These are phyloP conservation scores for Rallus crepitans DNA, from an alignment of 2,797 vertebrate species.

Conservation along the genomic window DNA sequence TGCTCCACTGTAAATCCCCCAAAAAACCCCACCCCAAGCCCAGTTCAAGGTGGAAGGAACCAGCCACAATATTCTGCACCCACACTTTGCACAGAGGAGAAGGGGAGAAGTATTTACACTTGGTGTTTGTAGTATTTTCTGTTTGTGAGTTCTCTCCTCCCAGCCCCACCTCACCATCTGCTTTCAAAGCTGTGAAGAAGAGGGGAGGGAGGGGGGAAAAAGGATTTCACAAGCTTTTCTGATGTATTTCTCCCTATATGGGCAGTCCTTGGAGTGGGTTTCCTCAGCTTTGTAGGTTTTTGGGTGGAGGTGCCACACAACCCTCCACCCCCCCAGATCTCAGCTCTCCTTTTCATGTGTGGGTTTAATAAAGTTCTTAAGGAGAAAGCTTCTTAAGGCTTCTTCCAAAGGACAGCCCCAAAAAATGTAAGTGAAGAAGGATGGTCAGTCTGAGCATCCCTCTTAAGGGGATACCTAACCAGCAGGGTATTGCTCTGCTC, in stretches of 20 bases:
- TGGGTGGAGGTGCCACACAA: neutral
- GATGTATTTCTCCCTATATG: neutral
- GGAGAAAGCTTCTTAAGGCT: neutral
- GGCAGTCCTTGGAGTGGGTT: neutral
- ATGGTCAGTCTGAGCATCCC: fast-evolving
- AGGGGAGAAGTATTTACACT: neutral
- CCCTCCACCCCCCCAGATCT: too few species aligned
- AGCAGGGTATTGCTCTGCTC: neutral
- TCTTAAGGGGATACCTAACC: fast-evolving
- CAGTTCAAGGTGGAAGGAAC: neutral
- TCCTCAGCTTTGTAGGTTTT: neutral
- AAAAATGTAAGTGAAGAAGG: neutral
- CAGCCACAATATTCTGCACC: neutral
- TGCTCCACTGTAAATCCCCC: neutral
- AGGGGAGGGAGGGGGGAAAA: neutral
- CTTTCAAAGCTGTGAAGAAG: neutral
- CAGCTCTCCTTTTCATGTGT: fast-evolving
- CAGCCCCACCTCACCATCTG: constrained; percentile 38
- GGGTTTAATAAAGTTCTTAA: neutral
- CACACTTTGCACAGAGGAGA: neutral
- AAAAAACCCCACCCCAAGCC: neutral
- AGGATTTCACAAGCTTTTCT: neutral
- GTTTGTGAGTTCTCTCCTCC: neutral
- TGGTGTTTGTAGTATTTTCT: neutral
- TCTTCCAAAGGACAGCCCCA: neutral